Conservation (phyloP, 37 sponge, comb jelly and placozoan species). For the Hexactinellida sp. region DNA sequence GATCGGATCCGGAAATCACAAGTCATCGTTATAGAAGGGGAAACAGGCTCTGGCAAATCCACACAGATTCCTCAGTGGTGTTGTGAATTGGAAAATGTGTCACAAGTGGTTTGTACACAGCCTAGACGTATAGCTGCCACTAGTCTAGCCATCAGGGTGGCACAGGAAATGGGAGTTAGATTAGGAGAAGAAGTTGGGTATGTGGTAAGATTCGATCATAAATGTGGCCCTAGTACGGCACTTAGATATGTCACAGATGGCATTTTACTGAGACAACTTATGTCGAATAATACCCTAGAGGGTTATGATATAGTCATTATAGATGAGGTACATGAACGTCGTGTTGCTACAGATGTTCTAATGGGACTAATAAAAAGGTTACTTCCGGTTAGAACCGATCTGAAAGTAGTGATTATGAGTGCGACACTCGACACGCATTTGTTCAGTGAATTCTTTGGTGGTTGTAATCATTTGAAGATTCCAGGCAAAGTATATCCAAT, state of each 20-base stretch:
- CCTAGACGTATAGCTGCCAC: not conserved
- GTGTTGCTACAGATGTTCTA: not conserved
- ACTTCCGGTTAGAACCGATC: not conserved
- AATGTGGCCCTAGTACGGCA: not conserved
- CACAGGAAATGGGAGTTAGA: not conserved
- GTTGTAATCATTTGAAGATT: not conserved
- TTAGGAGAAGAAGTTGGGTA: not conserved
- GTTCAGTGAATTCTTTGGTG: not conserved
- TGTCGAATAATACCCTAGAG: not conserved
- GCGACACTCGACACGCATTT: not conserved
- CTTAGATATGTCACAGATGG: not conserved
- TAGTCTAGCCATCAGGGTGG: not conserved
- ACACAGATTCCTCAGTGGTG: conserved; percentile 11
- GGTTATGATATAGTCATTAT: not conserved
- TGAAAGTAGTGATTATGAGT: not conserved
- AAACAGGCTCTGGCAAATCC: not conserved
- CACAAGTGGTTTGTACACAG: not conserved
- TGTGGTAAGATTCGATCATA: not conserved
- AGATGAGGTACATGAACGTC: not conserved
- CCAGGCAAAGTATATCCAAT: not conserved
- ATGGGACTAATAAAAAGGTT: not conserved
- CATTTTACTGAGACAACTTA: not conserved
- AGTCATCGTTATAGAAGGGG: not conserved
- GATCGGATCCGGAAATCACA: not conserved
- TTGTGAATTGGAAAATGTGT: not conserved